These are phyloP conservation scores for Megalopta genalis DNA, from an alignment of 1,140 invertebrate genomes.

Conservation along the genomic window DNA sequence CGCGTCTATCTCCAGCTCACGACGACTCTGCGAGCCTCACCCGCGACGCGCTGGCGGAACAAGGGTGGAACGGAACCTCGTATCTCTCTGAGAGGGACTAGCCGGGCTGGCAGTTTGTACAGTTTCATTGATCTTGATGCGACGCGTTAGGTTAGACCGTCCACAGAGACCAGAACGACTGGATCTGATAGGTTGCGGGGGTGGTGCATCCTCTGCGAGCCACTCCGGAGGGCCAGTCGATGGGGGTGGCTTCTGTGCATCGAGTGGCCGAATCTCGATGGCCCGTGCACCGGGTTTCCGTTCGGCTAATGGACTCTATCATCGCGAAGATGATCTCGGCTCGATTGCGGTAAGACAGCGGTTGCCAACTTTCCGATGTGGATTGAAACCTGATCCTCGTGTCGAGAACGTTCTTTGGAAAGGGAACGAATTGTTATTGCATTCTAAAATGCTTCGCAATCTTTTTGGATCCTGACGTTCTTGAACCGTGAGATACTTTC, in stretches of 20 bases:
- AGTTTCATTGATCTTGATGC: conserved; percentile 59
- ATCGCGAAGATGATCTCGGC: too few species aligned
- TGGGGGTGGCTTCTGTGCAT: neutral
- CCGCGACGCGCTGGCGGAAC: neutral
- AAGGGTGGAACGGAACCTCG: neutral
- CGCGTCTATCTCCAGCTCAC: conserved; percentile 19
- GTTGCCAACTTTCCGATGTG: too few species aligned
- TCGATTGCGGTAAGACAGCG: too few species aligned
- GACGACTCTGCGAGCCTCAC: neutral
- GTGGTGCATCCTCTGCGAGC: conserved; percentile 3
- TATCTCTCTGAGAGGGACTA: conserved; percentile 39
- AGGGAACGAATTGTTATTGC: too few species aligned
- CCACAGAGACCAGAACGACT: neutral
- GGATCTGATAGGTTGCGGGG: conserved; percentile 44
- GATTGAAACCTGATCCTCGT: too few species aligned
- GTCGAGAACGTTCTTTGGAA: too few species aligned
- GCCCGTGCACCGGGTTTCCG: neutral
- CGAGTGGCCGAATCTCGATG: neutral
- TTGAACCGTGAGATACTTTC: too few species aligned
- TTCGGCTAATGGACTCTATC: neutral
- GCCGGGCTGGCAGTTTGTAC: conserved; percentile 39
- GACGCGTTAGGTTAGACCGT: conserved; percentile 20
- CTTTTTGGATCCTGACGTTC: too few species aligned
- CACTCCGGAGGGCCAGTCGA: neutral
- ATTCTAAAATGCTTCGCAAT: too few species aligned